Base-by-base conservation (phyloP, 2,888 invertebrate species). In the Catonia carolina region DNA sequence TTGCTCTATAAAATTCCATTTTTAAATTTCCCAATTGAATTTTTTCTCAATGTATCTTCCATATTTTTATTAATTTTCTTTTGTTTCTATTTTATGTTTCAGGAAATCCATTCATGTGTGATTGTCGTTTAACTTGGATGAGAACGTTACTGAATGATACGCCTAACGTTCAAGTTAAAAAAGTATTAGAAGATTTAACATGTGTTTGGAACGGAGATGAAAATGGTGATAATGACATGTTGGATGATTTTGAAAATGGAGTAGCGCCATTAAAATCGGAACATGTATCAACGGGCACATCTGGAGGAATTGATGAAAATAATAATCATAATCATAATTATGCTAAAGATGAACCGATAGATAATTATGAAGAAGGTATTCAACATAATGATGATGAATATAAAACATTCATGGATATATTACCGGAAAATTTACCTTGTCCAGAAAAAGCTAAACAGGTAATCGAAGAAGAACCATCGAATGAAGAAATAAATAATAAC, bases 61-160 rank as follows among this genome's bases (percentile, higher is more conserved):
- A n/a, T n/a, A n/a, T n/a, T n/a, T n/a, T n/a, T n/a, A n/a, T n/a
- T n/a, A n/a, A n/a, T n/a, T n/a, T n/a, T n/a, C n/a, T n/a, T 23
- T 12, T 45, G 14, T 23, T n/a, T 23, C 8, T 7, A 10, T 45
- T 45, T 14, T 42, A 4, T 42, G n/a, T 50, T 78, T 77, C 84
- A 91, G 90, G 85, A 67, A 91, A 90, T 75, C 83, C 82, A 71
- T 84, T 90, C 73, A 78, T 83, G 66, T 91, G 90, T 74, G 88
- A 89, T 77, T 89, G 89, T 72, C 83, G 86, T 63, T 75, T 90
- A 64, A 80, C 83, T 64, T 90, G 90, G 90, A 82, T 89, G 75
- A 84, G 85, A 73, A 77, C 77, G 47, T 74, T 90, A 59, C 79
- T 81, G 60, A 84, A 85, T 72, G 86, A 86, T 64, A 60, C 56